Conservation (phyloP, 2,113 vertebrate species). For the Clupea harengus region DNA sequence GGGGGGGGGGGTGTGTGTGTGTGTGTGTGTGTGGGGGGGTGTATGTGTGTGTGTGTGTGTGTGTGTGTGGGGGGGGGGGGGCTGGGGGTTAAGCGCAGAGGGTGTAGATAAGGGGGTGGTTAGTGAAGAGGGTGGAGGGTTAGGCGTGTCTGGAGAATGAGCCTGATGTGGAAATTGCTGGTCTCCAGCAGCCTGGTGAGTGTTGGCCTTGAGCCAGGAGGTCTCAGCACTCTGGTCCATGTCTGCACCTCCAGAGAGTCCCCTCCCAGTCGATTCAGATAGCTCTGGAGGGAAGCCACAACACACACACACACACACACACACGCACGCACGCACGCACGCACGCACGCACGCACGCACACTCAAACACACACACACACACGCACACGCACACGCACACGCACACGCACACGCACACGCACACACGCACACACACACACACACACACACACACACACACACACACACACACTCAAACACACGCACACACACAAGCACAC, state of each 20-base stretch:
- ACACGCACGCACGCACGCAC: conserved; percentile 38
- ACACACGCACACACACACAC: conserved; percentile 40
- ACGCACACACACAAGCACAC: conserved; percentile 34
- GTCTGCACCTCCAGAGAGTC: conserved; percentile 66
- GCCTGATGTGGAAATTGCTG: conserved; percentile 32
- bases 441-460: too few relatives aligned
- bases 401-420: background rate
- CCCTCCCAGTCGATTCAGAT: too few relatives aligned
- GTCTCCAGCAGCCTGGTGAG: conserved; percentile 37
- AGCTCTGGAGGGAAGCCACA: conserved; percentile 52
- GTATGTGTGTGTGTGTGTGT: too few relatives aligned
- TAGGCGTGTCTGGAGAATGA: conserved; percentile 16
- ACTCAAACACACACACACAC: conserved; percentile 38
- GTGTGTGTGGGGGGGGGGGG: too few relatives aligned
- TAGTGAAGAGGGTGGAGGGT: background rate
- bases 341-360: too few relatives aligned
- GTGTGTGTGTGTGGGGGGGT: background rate
- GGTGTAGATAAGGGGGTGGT: background rate
- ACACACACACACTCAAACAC: too few relatives aligned
- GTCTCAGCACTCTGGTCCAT: conserved; percentile 76
- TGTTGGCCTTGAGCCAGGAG: conserved; percentile 72
- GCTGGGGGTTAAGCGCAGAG: background rate
- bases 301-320: too few relatives aligned
- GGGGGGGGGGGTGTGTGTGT: too few relatives aligned
- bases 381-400: conserved; percentile 35